Percentiles rank a stretch among this genome's conserved stretches.
Conservation (phyloP, 2,888 invertebrate species). For the Dynastes tityus region DNA sequence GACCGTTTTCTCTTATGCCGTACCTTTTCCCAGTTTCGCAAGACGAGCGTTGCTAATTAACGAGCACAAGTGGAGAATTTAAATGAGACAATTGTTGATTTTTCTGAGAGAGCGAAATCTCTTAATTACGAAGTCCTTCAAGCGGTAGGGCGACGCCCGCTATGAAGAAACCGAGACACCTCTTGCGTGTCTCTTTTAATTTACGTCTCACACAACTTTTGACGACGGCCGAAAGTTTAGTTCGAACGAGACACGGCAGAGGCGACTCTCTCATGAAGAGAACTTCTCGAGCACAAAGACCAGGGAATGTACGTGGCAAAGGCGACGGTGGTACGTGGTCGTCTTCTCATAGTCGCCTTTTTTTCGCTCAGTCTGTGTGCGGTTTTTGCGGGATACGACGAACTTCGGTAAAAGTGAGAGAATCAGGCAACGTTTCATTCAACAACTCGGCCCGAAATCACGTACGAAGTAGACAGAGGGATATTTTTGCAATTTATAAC, state of each 20-base stretch:
- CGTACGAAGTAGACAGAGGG: slow-evolving; percentile 48
- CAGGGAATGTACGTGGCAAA: slow-evolving; percentile 11
- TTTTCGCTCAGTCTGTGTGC: slow-evolving; percentile 17
- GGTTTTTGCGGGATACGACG: slow-evolving; percentile 44
- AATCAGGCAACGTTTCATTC: slow-evolving; percentile 38
- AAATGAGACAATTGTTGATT: slow-evolving; percentile 55
- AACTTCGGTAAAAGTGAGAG: slow-evolving; percentile 41
- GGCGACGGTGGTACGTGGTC: slow-evolving; percentile 34
- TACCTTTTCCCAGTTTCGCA: slow-evolving; percentile 46
- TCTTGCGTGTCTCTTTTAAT: slow-evolving; percentile 48
- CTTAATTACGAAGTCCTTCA: slow-evolving; percentile 53
- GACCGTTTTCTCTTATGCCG: slow-evolving; percentile 53
- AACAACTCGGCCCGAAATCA: slow-evolving; percentile 38
- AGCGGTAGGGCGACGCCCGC: slow-evolving; percentile 7
- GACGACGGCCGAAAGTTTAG: slow-evolving; percentile 24
- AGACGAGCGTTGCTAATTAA: slow-evolving; percentile 47
- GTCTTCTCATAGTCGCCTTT: background rate
- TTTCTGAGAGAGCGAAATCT: slow-evolving; percentile 53
- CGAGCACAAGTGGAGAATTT: slow-evolving; percentile 44
- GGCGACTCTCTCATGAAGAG: background rate
- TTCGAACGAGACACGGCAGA: slow-evolving; percentile 7
- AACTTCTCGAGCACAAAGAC: background rate
- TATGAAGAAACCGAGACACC: slow-evolving; percentile 45
- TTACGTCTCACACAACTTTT: slow-evolving; percentile 39
- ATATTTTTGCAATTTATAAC: slow-evolving; percentile 56